Evolutionary conservation across 2,888 invertebrate species (phyloP).

Genomic region (Calliphora vomitoria): DNA sequence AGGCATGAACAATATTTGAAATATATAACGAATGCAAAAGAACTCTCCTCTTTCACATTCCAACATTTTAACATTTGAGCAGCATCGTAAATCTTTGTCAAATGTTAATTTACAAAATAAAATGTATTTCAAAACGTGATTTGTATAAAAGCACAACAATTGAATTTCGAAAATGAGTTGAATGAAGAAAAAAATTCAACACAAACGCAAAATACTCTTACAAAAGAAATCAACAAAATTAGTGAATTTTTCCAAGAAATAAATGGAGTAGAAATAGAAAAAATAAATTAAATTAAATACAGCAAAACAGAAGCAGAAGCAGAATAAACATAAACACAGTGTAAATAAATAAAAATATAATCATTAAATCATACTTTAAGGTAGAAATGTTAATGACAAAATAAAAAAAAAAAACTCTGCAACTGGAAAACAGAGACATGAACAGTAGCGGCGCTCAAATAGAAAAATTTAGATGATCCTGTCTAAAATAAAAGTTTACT

Average conservation of each 20-base stretch:
- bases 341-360: neutral
- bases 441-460: too few species aligned
- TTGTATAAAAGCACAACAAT: conserved; percentile 34
- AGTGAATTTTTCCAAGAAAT: neutral
- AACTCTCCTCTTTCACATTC: neutral
- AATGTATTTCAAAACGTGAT: conserved; percentile 54
- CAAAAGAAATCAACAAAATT: neutral
- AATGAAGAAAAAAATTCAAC: neutral
- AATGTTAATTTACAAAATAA: conserved; percentile 59
- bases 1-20: conserved; percentile 4
- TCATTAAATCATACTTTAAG: neutral
- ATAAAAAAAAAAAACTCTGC: neutral
- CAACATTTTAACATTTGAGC: too few species aligned
- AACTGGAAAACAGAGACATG: too few species aligned
- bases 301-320: neutral
- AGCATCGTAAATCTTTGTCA: conserved; percentile 67
- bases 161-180: conserved; percentile 17
- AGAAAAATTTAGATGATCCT: too few species aligned
- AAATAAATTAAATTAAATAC: conserved; percentile 29
- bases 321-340: neutral
- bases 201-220: neutral
- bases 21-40: conserved; percentile 8
- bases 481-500: too few species aligned
- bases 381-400: neutral
- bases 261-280: conserved; percentile 18